Base-by-base conservation (phyloP, 2,888 invertebrate genomes). In the Ophion ventricosus region DNA sequence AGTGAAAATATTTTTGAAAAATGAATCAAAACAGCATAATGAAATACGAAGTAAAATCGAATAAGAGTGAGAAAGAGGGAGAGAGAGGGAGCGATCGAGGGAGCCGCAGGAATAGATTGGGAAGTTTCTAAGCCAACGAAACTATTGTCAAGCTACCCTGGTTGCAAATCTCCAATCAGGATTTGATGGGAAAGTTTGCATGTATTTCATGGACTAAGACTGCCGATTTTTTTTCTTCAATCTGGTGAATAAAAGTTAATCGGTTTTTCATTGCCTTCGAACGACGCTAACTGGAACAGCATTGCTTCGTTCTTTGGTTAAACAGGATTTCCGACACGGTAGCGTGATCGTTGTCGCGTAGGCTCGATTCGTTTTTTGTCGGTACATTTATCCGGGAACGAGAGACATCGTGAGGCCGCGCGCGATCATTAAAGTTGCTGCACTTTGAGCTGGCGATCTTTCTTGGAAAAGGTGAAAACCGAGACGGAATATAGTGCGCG, bases 131-230 rank as follows among this genome's bases (percentile, higher is more conserved):
- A 79, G 63, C 43, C 23, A 64, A 40, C 82, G 86, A 83, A 88
- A 91, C 91, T 92, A 91, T 92, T 92, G 92, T 90, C 86, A 91
- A 90, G 84, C 90, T 74, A 35, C 23, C 26, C 25, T 23, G 64
- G 11, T 43, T 76, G 72, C 84, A 73, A 87, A 90, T 92, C 92
- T 92, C 91, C 90, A 89, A 92, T 90, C 90, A 92, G 92, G 3
- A 43, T 43, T 43, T 3, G 11, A 43, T 1, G 3, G 14, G 17
- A 49, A 49, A 2, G 17, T 49, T 49, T 49, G 49, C 49, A 49
- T 14, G 1, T 17, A 17, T 49, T 49, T 49, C 17, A 1, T 14
- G 17, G 17, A 3, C 49, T 11, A 17, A 49, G 17, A 49, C 14
- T 49, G 1, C 14, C 17, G 3, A 17, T 49, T 49, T 17, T 49